Conservation (phyloP, 1,140 invertebrate species). For the Scaptomyza montana region DNA sequence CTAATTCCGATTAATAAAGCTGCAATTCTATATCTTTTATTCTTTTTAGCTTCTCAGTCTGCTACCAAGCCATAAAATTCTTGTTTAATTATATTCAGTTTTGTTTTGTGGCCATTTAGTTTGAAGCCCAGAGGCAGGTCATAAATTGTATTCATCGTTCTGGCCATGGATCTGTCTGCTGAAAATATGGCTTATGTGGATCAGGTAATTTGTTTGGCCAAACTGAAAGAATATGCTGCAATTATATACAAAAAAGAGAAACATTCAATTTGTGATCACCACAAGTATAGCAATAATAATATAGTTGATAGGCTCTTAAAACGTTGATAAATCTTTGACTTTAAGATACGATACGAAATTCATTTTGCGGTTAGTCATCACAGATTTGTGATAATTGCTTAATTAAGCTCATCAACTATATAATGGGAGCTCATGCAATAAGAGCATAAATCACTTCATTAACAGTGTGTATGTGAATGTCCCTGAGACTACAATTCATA, state of each 20-base stretch:
- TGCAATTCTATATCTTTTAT: slow-evolving; percentile 9
- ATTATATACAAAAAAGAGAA: slow-evolving; percentile 59
- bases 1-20: too few species aligned
- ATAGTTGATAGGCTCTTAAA: slow-evolving; percentile 19
- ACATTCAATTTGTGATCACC: slow-evolving; percentile 61
- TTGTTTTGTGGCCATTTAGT: slow-evolving; percentile 75
- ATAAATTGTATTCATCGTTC: slow-evolving; percentile 20
- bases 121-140: slow-evolving; percentile 30
- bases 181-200: slow-evolving; percentile 61
- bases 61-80: slow-evolving; percentile 4
- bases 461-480: slow-evolving; percentile 8
- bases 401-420: slow-evolving; percentile 70
- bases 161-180: slow-evolving; percentile 42
- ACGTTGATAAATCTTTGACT: slow-evolving; percentile 40
- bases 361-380: slow-evolving; percentile 19
- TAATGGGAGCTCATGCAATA: slow-evolving; percentile 71
- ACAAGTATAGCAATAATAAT: slow-evolving; percentile 20
- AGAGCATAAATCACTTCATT: slow-evolving; percentile 78
- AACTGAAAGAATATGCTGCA: slow-evolving; percentile 44
- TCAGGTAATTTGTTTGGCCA: slow-evolving; percentile 69
- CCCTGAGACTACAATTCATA: slow-evolving; percentile 31
- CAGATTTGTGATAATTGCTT: slow-evolving; percentile 70
- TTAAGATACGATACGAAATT: slow-evolving; percentile 6
- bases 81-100: slow-evolving; percentile 75
- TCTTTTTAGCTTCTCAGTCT: background rate